These are phyloP conservation scores for Eristalis tenax DNA, from an alignment of 2,888 invertebrate genomes.

Conservation along the genomic window DNA sequence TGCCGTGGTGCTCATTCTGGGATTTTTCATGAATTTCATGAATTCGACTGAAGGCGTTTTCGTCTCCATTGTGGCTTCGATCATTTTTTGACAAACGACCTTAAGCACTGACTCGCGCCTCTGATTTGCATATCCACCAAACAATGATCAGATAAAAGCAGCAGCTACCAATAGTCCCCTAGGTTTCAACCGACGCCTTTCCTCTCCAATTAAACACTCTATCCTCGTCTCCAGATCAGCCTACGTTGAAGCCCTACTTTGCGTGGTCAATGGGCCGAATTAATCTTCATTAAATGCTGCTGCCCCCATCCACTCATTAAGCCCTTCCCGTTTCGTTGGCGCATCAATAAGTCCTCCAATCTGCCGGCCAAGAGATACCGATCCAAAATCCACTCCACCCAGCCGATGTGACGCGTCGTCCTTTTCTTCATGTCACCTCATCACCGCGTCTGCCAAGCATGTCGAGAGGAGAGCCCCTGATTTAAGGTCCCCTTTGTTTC, in stretches of 20 bases:
- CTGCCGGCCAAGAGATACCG: not conserved
- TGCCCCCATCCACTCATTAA: not conserved
- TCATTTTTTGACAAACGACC: not conserved
- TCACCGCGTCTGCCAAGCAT: not conserved
- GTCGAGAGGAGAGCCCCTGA: constrained; percentile 2
- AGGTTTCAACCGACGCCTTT: not conserved
- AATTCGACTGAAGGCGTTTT: too few relatives aligned
- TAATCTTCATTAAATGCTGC: constrained; percentile 43
- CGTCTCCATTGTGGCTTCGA: too few relatives aligned
- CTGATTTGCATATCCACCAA: not conserved
- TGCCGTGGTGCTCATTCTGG: too few relatives aligned
- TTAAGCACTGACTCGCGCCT: not conserved
- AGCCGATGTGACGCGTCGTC: constrained; percentile 4
- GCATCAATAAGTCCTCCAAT: not conserved
- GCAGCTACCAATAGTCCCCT: not conserved
- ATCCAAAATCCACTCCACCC: not conserved
- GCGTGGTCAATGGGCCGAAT: constrained; percentile 18
- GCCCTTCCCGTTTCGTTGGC: not conserved
- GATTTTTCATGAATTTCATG: too few relatives aligned
- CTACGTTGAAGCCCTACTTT: not conserved
- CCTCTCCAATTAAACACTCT: not conserved
- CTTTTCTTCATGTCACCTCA: constrained; percentile 8
- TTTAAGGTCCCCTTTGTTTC: constrained; percentile 36
- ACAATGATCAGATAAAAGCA: not conserved
- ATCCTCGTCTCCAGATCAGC: not conserved